Percentiles rank a stretch among this genome's conserved stretches.
Evolutionary conservation across 2,113 vertebrate genomes (phyloP).

Genomic region (Saimiri boliviensis): DNA sequence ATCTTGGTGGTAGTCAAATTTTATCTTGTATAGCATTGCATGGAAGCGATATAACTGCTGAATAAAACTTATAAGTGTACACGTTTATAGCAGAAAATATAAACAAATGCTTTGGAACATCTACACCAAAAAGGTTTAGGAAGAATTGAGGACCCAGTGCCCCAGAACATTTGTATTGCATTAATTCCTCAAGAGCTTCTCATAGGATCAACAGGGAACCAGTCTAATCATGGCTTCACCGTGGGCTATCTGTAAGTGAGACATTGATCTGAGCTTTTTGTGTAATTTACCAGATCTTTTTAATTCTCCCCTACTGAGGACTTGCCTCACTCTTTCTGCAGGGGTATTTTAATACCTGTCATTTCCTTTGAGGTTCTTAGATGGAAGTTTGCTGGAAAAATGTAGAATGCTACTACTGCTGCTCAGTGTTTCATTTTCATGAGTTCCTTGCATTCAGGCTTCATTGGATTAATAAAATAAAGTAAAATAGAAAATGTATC

Average conservation of each 20-base stretch:
- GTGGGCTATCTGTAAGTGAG: neutral
- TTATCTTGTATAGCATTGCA: neutral
- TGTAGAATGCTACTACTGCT: neutral
- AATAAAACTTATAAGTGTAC: neutral
- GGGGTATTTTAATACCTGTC: neutral
- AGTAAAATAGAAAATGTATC: conserved; percentile 15
- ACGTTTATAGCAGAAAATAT: neutral
- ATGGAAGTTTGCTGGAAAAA: conserved; percentile 35
- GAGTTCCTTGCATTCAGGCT: neutral
- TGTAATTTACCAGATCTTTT: neutral
- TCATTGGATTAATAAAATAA: conserved; percentile 18
- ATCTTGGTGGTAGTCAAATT: neutral
- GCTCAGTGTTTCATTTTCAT: neutral
- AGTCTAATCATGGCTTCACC: neutral
- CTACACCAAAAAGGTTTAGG: neutral
- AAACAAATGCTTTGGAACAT: neutral
- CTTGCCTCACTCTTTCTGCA: neutral
- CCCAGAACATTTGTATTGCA: neutral
- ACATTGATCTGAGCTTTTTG: neutral
- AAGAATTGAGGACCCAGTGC: neutral
- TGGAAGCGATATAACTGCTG: neutral
- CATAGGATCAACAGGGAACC: neutral
- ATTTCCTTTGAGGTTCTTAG: neutral
- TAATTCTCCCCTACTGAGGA: neutral
- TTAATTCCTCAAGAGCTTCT: neutral